Evolutionary conservation across 2,888 invertebrate species (phyloP), one percentile per base, ranked within the genome.

Genomic region (Sepiola atlantica): DNA sequence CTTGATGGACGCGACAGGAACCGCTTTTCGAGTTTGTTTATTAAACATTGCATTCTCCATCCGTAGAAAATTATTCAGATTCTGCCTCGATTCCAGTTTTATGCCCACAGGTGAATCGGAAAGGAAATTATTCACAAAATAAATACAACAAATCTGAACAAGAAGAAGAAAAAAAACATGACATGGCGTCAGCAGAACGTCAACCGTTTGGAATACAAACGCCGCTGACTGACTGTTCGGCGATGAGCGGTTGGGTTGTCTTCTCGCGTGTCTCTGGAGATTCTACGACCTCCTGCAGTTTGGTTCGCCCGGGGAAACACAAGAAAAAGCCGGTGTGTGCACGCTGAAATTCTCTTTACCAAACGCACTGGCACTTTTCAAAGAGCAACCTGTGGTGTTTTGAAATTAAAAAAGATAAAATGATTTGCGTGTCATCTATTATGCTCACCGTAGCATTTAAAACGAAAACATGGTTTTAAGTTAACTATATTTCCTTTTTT

Each of bases 81-180:
- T 77, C 12, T 77, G 77, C 77, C 77, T n/a, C 77, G 45, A 77
- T 77, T 77, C 32, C 77, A 77, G n/a, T 77, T 77, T 77, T 28
- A 77, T 77, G 77, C 77, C 77, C 77, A 77, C 77, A 77, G 77
- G 77, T 77, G 77, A n/a, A 77, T n/a, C 77, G 77, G 77, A 77
- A 32, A 16, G n/a, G 28, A 24, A 24, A 77, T 8, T 77, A 16
- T n/a, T 77, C 77, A n/a, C 12, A n/a, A 77, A 77, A 77, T 77
- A 77, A 77, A n/a, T 3, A 18, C n/a, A 14, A 77, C n/a, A 3
- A 77, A 77, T 3, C 0, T n/a, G 6, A 12, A n/a, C 8, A 57
- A 24, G 1, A 57, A 57, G 24, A 57, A 0, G 20, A 24, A 77
- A 77, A n/a, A 77, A 77, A 77, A 77, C 0, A 2, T 32, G 32